phyloP scores from a whole-genome alignment of 2,797 vertebrate species.

The Eutrigla gurnardus region DNA sequence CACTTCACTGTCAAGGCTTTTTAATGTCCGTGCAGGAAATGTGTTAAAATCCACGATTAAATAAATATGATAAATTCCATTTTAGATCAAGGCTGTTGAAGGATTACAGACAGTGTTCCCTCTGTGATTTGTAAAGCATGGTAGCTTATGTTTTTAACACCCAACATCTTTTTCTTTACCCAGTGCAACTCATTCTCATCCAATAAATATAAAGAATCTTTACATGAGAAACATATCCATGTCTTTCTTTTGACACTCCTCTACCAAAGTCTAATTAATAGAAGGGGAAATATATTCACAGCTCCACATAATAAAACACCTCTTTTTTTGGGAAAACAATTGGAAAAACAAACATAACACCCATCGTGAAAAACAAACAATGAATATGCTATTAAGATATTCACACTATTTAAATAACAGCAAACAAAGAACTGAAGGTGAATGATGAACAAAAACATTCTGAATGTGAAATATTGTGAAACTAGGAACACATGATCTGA shows the following conservation, averaged over 20 bases:
- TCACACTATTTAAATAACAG: not conserved
- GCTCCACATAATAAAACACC: slow-evolving; percentile 9
- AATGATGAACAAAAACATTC: slow-evolving; percentile 10
- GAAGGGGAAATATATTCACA: not conserved
- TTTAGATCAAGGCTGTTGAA: slow-evolving; percentile 57
- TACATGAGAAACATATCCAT: not conserved
- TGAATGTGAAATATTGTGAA: not conserved
- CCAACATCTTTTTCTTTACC: slow-evolving; percentile 5
- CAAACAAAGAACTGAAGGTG: slow-evolving; percentile 23
- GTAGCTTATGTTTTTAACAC: slow-evolving; percentile 3
- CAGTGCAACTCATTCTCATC: not conserved
- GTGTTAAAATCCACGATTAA: slow-evolving; percentile 71
- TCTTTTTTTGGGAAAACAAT: not conserved
- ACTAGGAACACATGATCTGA: slow-evolving; percentile 8
- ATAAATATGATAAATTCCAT: slow-evolving; percentile 69
- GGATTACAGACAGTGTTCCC: slow-evolving; percentile 46
- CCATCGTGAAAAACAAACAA: not conserved
- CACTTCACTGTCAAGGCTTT: slow-evolving; percentile 52
- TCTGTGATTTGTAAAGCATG: slow-evolving; percentile 23
- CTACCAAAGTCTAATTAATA: not conserved
- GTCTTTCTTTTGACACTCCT: not conserved
- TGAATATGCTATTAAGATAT: slow-evolving; percentile 6
- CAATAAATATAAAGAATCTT: slow-evolving; percentile 9
- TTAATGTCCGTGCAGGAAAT: slow-evolving; percentile 61
- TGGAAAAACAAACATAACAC: slow-evolving; percentile 6